Conservation (phyloP, 2,888 invertebrate genomes). For the Escarpia spicata region DNA sequence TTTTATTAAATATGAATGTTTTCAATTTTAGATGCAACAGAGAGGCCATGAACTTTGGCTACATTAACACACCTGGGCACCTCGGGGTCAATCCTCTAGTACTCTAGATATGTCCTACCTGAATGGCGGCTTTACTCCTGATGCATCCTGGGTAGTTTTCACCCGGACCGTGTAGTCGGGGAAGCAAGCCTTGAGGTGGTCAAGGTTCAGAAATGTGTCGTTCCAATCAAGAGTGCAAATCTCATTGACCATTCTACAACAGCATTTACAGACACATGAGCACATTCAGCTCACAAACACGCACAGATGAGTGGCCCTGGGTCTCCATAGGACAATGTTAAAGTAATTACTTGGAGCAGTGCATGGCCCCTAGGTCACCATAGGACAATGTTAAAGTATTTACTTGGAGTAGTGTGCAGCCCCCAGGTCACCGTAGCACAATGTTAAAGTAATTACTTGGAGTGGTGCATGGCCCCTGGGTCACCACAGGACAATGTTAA, state of each 20-base stretch:
- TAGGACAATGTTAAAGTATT: neutral
- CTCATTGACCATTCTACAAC: constrained; percentile 84
- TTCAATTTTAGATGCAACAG: too few species aligned
- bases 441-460: constrained; percentile 73
- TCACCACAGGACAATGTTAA: constrained; percentile 88
- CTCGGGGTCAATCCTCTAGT: neutral
- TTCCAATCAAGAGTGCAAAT: constrained; percentile 86
- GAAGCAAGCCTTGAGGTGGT: constrained; percentile 88
- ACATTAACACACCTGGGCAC: neutral
- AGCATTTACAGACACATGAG: neutral
- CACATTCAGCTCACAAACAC: neutral
- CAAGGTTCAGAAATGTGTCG: constrained; percentile 93
- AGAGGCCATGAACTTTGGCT: too few species aligned
- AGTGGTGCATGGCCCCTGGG: constrained; percentile 95
- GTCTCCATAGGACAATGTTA: neutral
- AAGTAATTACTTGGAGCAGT: neutral
- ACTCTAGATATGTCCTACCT: constrained; percentile 68
- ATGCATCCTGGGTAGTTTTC: constrained; percentile 71
- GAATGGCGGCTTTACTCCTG: constrained; percentile 80
- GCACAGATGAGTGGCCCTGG: neutral
- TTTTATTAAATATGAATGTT: too few species aligned
- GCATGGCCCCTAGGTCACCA: neutral
- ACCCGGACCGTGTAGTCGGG: constrained; percentile 82
- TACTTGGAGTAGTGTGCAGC: constrained; percentile 91
- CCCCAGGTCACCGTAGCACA: constrained; percentile 92